Base-by-base conservation (phyloP, 2,113 vertebrate species). In the Rhabdornis inornatus region DNA sequence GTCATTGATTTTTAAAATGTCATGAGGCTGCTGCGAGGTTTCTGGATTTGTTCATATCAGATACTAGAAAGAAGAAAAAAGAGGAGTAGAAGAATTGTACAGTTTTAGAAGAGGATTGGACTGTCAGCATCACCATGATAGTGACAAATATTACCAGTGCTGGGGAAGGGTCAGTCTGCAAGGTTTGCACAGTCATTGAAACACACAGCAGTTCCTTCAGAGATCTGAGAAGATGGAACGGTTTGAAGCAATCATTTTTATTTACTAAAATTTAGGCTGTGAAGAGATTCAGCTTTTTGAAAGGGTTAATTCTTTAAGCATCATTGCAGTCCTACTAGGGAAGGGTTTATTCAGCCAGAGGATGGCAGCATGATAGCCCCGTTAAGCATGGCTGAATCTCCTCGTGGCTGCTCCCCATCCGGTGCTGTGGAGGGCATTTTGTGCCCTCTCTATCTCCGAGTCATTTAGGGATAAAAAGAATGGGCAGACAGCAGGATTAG, bases 401-500 rank as follows among this genome's bases (percentile, higher is more conserved):
- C 59, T 90, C 7, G 0, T 45, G 64, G 44, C 57, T 42, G 30
- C 65, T 83, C 71, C 78, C 52, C 25, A n/a, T 53, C 64, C 35
- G 0, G 28, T 5, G 3, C 85, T 71, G 56, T 33, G 49, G 77
- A 68, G 53, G 56, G 57, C 15, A 21, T 59, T 91, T 84, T 63
- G 45, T 83, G 50, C 82, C 64, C 52, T 95, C 82, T 72, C 40
- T 44, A 50, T 25, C 79, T 71, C 75, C 0, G 5, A 96, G 85
- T 81, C 90, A 92, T 84, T 79, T 81, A 37, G 72, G 86, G 83
- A 89, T 83, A 59, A 74, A 92, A 95, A 64, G 60, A 68, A 44
- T 28, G 21, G 49, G 64, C 80, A 95, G 94, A 82, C 83, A 90
- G 87, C 60, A 64, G 92, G 86, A 93, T 96, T 96, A 95, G 65